Conservation (phyloP, 2,113 vertebrate genomes). For the Pionites leucogaster region DNA sequence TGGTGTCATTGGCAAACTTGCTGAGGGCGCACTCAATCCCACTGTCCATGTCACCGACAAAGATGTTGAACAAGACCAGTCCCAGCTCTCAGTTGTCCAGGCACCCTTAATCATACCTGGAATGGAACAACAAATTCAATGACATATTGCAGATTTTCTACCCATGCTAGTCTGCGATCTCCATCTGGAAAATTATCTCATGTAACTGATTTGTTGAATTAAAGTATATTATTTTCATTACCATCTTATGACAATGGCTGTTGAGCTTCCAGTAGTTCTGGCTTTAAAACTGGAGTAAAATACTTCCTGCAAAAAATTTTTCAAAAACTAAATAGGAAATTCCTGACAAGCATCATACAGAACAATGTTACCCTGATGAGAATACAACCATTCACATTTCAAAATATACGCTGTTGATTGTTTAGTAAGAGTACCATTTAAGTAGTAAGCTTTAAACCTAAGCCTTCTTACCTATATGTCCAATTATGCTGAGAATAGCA, state of each 20-base stretch:
- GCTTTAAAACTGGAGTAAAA: background rate
- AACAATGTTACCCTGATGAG: background rate
- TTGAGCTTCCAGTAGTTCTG: background rate
- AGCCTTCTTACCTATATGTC: background rate
- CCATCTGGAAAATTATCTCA: background rate
- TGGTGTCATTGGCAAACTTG: too few species aligned
- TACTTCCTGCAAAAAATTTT: background rate
- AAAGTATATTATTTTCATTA: background rate
- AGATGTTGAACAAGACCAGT: too few species aligned
- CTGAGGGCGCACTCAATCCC: too few species aligned
- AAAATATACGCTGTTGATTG: background rate
- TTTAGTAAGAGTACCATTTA: background rate
- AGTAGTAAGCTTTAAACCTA: background rate
- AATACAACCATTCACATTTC: background rate
- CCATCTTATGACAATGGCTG: background rate
- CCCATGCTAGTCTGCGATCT: background rate
- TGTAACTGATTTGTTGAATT: background rate
- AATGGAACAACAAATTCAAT: background rate
- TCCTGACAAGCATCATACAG: background rate
- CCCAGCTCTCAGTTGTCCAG: background rate
- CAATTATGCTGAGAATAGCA: background rate
- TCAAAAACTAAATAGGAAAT: background rate
- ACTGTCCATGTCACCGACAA: too few species aligned
- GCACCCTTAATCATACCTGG: background rate
- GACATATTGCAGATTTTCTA: background rate